Conservation (phyloP, 92 coral and sea anemone species). For the Zoanthus gigantus region DNA sequence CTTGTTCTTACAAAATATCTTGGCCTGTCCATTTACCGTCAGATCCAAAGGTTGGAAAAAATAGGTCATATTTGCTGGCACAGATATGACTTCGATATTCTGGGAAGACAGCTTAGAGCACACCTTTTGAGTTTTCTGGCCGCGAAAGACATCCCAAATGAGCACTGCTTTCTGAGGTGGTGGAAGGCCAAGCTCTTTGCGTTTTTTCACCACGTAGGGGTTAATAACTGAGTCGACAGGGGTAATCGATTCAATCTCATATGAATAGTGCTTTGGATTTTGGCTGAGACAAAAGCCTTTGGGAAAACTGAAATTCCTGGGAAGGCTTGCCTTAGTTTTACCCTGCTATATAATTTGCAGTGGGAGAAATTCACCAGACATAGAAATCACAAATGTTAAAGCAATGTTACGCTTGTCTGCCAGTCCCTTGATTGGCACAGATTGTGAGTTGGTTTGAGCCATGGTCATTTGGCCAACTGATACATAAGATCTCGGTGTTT, state of each 20-base stretch:
- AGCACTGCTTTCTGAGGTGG: neutral
- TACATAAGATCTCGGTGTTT: slow-evolving; percentile 66
- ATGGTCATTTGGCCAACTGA: slow-evolving; percentile 81
- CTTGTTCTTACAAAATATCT: neutral
- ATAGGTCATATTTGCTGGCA: neutral
- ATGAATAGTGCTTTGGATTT: neutral
- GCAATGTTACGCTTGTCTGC: slow-evolving; percentile 53
- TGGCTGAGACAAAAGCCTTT: neutral
- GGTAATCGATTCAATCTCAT: neutral
- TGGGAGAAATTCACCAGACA: slow-evolving; percentile 70
- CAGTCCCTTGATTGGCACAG: slow-evolving; percentile 70
- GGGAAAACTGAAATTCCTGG: neutral
- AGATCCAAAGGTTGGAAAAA: neutral
- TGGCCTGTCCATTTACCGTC: neutral
- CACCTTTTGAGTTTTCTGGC: neutral
- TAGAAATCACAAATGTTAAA: slow-evolving; percentile 59
- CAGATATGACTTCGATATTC: neutral
- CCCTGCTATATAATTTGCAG: slow-evolving; percentile 16
- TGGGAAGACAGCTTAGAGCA: neutral
- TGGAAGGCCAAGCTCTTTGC: slow-evolving; percentile 2
- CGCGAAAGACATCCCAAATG: neutral
- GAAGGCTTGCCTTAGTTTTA: neutral
- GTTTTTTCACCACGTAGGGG: neutral
- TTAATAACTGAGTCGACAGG: neutral
- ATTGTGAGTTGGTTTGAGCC: slow-evolving; percentile 59